Conservation (phyloP, 2,888 invertebrate genomes). For the Sinhomidia bicolor region DNA sequence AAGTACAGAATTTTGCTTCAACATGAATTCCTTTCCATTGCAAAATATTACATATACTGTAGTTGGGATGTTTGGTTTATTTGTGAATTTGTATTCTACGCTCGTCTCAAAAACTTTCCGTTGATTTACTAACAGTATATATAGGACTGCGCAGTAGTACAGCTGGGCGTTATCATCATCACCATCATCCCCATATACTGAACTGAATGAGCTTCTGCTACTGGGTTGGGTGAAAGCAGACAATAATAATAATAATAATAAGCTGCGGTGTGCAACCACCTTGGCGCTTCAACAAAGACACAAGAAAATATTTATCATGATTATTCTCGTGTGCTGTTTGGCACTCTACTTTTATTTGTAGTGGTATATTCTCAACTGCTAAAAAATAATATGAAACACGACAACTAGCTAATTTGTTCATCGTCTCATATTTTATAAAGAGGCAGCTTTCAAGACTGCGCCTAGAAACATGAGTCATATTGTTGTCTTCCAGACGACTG, state of each 20-base stretch:
- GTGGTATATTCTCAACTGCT: not conserved
- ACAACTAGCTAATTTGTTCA: not conserved
- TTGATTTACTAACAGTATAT: slow-evolving; percentile 4
- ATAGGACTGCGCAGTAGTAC: not conserved
- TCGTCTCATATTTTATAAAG: not conserved
- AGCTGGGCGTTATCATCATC: not conserved
- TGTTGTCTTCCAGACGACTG: not conserved
- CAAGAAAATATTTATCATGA: not conserved
- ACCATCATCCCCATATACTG: too few relatives aligned
- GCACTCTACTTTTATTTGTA: not conserved
- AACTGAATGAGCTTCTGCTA: too few relatives aligned
- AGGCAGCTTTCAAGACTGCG: too few relatives aligned
- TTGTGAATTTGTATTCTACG: slow-evolving; percentile 8
- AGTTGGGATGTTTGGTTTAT: not conserved
- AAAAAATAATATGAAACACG: not conserved
- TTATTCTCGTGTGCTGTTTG: not conserved
- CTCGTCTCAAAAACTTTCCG: not conserved
- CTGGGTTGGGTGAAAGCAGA: not conserved
- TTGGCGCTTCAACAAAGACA: not conserved
- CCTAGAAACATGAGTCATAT: not conserved
- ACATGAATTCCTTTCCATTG: not conserved
- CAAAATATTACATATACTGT: not conserved
- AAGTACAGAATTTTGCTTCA: not conserved
- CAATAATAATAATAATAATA: too few relatives aligned
- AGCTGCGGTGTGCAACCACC: not conserved